Evolutionary conservation across 2,797 vertebrate species (phyloP).

Genomic region (Brotula barbata): DNA sequence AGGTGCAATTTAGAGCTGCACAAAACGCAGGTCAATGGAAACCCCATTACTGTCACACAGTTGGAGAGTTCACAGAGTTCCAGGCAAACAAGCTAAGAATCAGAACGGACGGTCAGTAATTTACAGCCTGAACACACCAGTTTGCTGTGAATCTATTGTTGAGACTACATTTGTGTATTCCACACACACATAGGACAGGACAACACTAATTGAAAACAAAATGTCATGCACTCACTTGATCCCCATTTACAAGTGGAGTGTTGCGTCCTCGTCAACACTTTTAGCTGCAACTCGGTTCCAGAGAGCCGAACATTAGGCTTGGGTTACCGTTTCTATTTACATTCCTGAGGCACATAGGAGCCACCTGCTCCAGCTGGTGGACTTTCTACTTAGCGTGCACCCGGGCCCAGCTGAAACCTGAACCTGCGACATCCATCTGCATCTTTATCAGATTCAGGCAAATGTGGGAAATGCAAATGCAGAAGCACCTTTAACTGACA

Average conservation of each 20-base stretch:
- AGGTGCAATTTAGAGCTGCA: too few species aligned
- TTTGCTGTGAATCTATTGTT: constrained; percentile 10
- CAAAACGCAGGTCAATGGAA: too few species aligned
- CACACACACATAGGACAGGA: constrained; percentile 9
- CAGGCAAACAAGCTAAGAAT: too few species aligned
- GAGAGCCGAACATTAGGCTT: constrained; percentile 21
- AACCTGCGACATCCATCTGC: not conserved
- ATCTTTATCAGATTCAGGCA: constrained; percentile 13
- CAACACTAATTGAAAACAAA: constrained; percentile 44
- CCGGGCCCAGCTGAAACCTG: constrained; percentile 15
- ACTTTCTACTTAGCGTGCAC: constrained; percentile 14
- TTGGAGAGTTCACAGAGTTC: too few species aligned
- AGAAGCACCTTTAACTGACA: not conserved
- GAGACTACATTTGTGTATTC: constrained; percentile 29
- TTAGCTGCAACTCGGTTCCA: constrained; percentile 9
- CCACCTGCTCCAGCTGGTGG: constrained; percentile 24
- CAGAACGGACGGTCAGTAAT: too few species aligned
- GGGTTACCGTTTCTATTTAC: constrained; percentile 58
- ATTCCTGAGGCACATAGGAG: constrained; percentile 36
- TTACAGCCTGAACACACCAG: not conserved
- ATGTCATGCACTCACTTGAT: constrained; percentile 37
- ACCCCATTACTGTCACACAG: too few species aligned
- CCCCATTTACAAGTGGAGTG: constrained; percentile 25
- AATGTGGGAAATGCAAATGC: constrained; percentile 21
- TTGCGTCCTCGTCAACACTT: constrained; percentile 40